Percentiles rank a stretch among this genome's conserved stretches.
These are phyloP conservation scores for Latrodectus elegans DNA, from an alignment of 2,888 invertebrate species.

Conservation along the genomic window DNA sequence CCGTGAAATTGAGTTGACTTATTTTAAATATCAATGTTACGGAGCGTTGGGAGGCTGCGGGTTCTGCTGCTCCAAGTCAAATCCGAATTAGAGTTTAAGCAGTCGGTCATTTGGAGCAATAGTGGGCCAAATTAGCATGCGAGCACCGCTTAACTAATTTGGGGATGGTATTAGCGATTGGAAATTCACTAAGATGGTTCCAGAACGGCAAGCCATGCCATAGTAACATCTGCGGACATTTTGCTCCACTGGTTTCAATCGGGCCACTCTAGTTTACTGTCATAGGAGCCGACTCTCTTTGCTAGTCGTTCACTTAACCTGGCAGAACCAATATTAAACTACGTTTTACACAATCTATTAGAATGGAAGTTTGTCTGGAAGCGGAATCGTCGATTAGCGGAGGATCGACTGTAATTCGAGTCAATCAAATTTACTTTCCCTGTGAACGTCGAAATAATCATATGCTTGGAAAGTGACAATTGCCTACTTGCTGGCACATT, in stretches of 20 bases:
- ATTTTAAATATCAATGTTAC: slow-evolving; percentile 48
- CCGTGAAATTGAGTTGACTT: slow-evolving; percentile 50
- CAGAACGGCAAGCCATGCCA: slow-evolving; percentile 12
- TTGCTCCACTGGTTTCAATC: slow-evolving; percentile 27
- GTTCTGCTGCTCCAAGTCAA: slow-evolving; percentile 20
- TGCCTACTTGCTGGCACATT: too few species aligned
- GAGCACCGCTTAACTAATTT: slow-evolving; percentile 63
- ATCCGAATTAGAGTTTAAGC: slow-evolving; percentile 35
- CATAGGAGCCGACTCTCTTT: slow-evolving; percentile 34
- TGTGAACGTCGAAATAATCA: too few species aligned
- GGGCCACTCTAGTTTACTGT: slow-evolving; percentile 50
- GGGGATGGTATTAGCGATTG: slow-evolving; percentile 61
- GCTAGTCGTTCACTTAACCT: slow-evolving; percentile 38
- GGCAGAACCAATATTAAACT: slow-evolving; percentile 32
- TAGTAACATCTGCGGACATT: slow-evolving; percentile 60
- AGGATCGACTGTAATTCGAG: too few species aligned
- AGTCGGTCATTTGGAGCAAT: slow-evolving; percentile 44
- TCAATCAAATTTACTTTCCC: too few species aligned
- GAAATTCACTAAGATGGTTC: slow-evolving; percentile 62
- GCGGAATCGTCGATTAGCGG: background rate
- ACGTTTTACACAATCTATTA: slow-evolving; percentile 39
- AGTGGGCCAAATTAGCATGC: slow-evolving; percentile 61
- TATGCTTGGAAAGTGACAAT: too few species aligned
- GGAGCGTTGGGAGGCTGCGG: background rate
- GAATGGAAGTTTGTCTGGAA: slow-evolving; percentile 4